phyloP scores from a whole-genome alignment of 2,888 invertebrate species.

The Ornithoptera priamus region DNA sequence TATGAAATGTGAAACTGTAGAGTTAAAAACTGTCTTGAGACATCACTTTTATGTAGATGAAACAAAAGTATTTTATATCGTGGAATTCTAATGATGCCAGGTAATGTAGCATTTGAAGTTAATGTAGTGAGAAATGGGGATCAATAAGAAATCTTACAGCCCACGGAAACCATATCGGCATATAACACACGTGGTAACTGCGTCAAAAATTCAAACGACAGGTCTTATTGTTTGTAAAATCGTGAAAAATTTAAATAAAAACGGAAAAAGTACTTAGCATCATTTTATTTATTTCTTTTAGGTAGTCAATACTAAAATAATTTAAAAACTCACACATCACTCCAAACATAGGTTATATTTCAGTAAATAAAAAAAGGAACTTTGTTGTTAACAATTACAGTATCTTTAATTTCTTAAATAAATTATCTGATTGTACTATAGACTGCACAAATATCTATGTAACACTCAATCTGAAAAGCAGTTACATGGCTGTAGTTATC shows the following conservation, averaged over 20 bases:
- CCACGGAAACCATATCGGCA: slow-evolving; percentile 66
- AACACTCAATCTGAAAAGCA: not conserved
- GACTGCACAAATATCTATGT: not conserved
- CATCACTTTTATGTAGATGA: slow-evolving; percentile 60
- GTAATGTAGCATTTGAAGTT: slow-evolving; percentile 83
- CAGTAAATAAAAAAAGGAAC: not conserved
- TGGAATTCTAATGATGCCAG: slow-evolving; percentile 83
- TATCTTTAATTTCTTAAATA: not conserved
- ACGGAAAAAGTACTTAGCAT: slow-evolving; percentile 15
- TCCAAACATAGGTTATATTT: not conserved
- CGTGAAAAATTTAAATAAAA: slow-evolving; percentile 34
- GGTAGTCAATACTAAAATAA: slow-evolving; percentile 22
- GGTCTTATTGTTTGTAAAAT: slow-evolving; percentile 50
- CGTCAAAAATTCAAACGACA: slow-evolving; percentile 42
- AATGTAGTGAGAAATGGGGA: slow-evolving; percentile 73
- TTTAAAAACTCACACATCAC: slow-evolving; percentile 19
- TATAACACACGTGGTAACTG: slow-evolving; percentile 53
- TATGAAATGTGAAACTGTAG: slow-evolving; percentile 71
- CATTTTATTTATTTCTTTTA: slow-evolving; percentile 20
- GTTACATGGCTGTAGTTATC: not conserved
- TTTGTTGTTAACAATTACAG: too few species aligned
- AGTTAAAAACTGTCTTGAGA: slow-evolving; percentile 69
- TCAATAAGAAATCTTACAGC: slow-evolving; percentile 69
- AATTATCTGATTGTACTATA: slow-evolving; percentile 8
- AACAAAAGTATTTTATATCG: slow-evolving; percentile 70